These are phyloP conservation scores for Trilocha varians DNA, from an alignment of 2,888 invertebrate genomes.

Conservation along the genomic window DNA sequence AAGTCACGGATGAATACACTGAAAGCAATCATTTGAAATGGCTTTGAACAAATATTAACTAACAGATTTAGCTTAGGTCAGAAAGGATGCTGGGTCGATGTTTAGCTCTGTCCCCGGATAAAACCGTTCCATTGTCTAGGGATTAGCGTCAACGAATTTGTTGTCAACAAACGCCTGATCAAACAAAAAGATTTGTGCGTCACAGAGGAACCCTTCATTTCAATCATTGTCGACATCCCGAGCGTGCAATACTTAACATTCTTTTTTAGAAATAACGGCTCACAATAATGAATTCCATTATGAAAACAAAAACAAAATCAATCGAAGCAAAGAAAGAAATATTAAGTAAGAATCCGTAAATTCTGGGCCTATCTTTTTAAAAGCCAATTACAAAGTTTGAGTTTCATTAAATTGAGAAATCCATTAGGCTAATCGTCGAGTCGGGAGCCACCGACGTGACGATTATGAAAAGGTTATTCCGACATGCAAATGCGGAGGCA, in stretches of 20 bases:
- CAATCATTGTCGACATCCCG: conserved; percentile 42
- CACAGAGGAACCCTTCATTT: conserved; percentile 46
- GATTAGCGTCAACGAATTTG: conserved; percentile 71
- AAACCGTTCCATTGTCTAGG: conserved; percentile 62
- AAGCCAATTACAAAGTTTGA: conserved; percentile 57
- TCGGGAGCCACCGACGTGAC: conserved; percentile 56
- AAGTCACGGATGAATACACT: not conserved
- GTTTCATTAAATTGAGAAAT: conserved; percentile 64
- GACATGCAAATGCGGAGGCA: conserved; percentile 59
- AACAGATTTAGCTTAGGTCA: conserved; percentile 42
- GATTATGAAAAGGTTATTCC: conserved; percentile 63
- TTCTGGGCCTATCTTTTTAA: conserved; percentile 50
- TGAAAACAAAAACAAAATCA: conserved; percentile 19
- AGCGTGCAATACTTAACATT: conserved; percentile 37
- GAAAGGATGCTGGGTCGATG: conserved; percentile 44
- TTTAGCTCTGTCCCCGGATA: conserved; percentile 42
- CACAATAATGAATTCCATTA: conserved; percentile 21
- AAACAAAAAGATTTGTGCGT: conserved; percentile 63
- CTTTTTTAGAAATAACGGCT: conserved; percentile 30
- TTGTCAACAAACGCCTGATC: conserved; percentile 69
- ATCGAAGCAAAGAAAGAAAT: conserved; percentile 24
- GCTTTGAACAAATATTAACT: conserved; percentile 54
- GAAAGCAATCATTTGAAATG: conserved; percentile 36
- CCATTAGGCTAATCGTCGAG: conserved; percentile 63
- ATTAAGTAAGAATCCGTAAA: conserved; percentile 40